phyloP scores from a whole-genome alignment of 2,797 vertebrate species.

The Coluber constrictor region DNA sequence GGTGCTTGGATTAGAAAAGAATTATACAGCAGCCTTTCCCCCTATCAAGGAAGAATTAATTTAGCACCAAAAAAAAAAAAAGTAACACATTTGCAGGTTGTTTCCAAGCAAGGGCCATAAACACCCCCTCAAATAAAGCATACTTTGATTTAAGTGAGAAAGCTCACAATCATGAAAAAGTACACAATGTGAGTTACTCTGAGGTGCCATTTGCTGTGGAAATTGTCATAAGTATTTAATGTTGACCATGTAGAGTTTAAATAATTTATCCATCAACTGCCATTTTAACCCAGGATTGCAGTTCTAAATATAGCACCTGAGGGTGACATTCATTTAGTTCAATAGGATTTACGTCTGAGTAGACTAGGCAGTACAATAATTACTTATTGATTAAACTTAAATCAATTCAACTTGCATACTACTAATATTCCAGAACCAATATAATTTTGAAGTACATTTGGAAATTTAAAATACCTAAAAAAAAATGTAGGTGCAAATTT shows the following conservation, averaged over 20 bases:
- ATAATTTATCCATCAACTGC: not conserved
- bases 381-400: not conserved
- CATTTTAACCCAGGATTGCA: conserved; percentile 1
- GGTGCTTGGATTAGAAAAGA: not conserved
- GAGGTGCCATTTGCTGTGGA: conserved; percentile 13
- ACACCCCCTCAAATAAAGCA: not conserved
- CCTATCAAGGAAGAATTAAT: not conserved
- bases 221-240: not conserved
- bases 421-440: not conserved
- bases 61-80: not conserved
- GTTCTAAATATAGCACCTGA: not conserved
- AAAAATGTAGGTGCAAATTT: conserved; percentile 5
- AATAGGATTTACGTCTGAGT: not conserved
- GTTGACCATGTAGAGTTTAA: not conserved
- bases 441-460: not conserved
- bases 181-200: not conserved
- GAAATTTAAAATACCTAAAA: not conserved
- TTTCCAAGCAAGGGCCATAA: not conserved
- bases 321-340: not conserved
- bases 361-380: not conserved
- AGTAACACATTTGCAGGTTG: not conserved
- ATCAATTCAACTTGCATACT: not conserved
- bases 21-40: not conserved
- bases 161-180: not conserved
- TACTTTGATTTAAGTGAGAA: not conserved